Base-by-base conservation (phyloP, 2,888 invertebrate species). In the Brassicogethes aeneus region DNA sequence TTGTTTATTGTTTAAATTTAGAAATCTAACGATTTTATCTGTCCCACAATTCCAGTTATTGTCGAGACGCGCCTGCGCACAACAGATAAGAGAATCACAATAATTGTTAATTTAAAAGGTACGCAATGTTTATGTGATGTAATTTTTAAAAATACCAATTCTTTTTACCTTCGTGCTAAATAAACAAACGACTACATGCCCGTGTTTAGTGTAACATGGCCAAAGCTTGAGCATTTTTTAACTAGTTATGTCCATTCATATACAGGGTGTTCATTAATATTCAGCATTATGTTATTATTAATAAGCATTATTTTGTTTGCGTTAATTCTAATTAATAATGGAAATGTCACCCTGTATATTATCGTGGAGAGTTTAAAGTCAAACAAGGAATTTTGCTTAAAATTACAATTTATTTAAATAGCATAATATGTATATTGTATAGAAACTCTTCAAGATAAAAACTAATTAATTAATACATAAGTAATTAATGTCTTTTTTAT, bases 361-460 rank as follows among this genome's bases (percentile, higher is more conserved):
- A 23, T 7, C 23, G 23, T 23, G n/a, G n/a, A n/a, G n/a, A 7
- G 23, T 7, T 10, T 23, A 23, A 32, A 32, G 3, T 32, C 14
- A 32, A 32, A 32, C 14, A 13, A 8, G 23, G 23, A 23, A 32
- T 12, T 32, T 8, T 13, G 32, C 14, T 13, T 32, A 12, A 32
- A 32, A 32, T 32, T 12, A 32, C 12, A 32, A 32, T 32, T 32
- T 32, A 32, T 32, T 32, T 32, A 32, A 13, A 32, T 12, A 12
- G 14, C 14, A 32, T 32, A n/a, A n/a, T n/a, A n/a, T n/a, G n/a
- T n/a, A n/a, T n/a, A n/a, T n/a, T n/a, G n/a, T n/a, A 32, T 32
- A 32, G 32, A 32, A 32, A 32, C 14, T 32, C 14, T 32, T 32
- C 14, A 13, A 13, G 32, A 32, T 32, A 32, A 32, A 32, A 23